Percentiles rank a stretch among this genome's conserved stretches.
These are phyloP conservation scores for Caenorhabditis uteleia DNA, from an alignment of 2,888 invertebrate genomes.

Conservation along the genomic window DNA sequence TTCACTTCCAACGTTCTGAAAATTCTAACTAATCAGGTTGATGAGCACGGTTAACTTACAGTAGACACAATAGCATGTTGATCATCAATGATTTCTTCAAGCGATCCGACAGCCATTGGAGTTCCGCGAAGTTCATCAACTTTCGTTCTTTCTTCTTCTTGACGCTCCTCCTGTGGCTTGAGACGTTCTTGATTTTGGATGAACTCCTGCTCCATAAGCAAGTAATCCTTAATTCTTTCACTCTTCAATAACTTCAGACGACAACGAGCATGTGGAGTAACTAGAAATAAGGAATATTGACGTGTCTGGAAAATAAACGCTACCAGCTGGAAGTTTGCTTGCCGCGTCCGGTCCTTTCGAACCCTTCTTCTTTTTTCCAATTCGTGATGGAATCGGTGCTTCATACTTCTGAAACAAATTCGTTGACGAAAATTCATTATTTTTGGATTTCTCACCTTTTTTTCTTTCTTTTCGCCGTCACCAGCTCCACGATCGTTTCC, in stretches of 20 bases:
- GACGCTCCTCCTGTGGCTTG: conserved; percentile 98
- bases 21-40: neutral
- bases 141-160: conserved; percentile 76
- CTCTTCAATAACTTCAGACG: conserved; percentile 90
- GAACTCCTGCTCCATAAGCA: conserved; percentile 98
- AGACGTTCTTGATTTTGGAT: conserved; percentile 96
- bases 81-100: conserved; percentile 99
- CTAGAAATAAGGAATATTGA: conserved; percentile 71
- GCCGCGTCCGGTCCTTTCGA: conserved; percentile 96
- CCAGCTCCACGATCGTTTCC: conserved; percentile 57
- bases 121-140: conserved; percentile 93
- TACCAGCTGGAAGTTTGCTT: conserved; percentile 86
- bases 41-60: conserved; percentile 18
- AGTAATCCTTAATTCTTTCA: conserved; percentile 96
- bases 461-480: conserved; percentile 79
- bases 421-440: neutral
- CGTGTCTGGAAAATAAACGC: neutral
- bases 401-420: conserved; percentile 82
- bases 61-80: conserved; percentile 93
- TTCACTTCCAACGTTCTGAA: conserved; percentile 85
- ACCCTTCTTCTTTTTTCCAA: conserved; percentile 82
- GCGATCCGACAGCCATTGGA: conserved; percentile 98
- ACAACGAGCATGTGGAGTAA: conserved; percentile 96
- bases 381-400: conserved; percentile 95
- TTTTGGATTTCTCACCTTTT: conserved; percentile 76